Conservation (phyloP, 2,888 invertebrate genomes). For the Ecliptopera silaceata region DNA sequence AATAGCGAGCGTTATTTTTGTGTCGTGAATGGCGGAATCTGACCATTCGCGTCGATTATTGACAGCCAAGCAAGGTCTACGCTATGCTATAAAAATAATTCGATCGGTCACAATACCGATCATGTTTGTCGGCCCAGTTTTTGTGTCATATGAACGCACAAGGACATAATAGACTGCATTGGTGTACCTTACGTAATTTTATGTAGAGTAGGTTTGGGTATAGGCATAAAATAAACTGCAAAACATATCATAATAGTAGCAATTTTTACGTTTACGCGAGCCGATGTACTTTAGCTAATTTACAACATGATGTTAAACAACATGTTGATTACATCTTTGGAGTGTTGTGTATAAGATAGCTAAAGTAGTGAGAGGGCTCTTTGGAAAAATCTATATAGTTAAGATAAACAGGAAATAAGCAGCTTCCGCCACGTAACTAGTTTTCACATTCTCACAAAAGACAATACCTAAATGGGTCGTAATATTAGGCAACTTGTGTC, state of each 20-base stretch:
- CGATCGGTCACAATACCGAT: constrained; percentile 38
- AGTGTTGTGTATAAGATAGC: no score
- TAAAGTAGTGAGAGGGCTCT: no score
- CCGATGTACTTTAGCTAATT: no score
- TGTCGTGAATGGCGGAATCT: constrained; percentile 72
- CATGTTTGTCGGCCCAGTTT: constrained; percentile 45
- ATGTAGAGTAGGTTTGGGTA: background rate
- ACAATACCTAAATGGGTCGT: constrained; percentile 34
- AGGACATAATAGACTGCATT: constrained; percentile 35
- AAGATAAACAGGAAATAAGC: constrained; percentile 30
- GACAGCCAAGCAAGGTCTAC: constrained; percentile 22
- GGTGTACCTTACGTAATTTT: background rate
- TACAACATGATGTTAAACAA: no score
- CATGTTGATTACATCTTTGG: no score
- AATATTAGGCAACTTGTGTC: constrained; percentile 40
- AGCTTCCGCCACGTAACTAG: constrained; percentile 34
- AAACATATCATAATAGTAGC: no score
- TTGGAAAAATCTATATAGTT: no score
- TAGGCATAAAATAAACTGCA: background rate
- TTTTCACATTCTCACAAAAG: constrained; percentile 38
- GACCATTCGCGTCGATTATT: constrained; percentile 41
- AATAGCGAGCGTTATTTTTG: constrained; percentile 54
- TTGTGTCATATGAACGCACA: constrained; percentile 33
- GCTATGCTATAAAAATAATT: constrained; percentile 48
- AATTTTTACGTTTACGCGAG: no score